Conservation (phyloP, 1,140 invertebrate genomes). For the Zaprionus inermis region DNA sequence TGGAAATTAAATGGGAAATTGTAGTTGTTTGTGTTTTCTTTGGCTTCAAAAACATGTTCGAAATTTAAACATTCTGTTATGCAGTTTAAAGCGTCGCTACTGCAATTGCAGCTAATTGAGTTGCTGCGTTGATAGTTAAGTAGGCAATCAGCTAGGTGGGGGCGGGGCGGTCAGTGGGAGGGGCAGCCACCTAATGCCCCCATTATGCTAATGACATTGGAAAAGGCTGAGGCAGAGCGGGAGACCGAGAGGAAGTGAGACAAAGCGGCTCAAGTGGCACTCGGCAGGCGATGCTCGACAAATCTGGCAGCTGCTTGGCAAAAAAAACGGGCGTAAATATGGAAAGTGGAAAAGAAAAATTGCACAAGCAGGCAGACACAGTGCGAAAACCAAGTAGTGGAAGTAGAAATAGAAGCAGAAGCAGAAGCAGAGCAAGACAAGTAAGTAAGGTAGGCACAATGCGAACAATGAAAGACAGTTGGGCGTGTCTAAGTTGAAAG, state of each 20-base stretch:
- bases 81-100: too few relatives aligned
- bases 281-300: slow-evolving; percentile 36
- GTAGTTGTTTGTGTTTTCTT: not conserved
- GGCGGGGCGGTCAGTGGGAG: not conserved
- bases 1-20: not conserved
- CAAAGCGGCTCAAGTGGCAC: slow-evolving; percentile 46
- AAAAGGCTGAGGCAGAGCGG: slow-evolving; percentile 19
- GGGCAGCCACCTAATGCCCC: slow-evolving; percentile 70
- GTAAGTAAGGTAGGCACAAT: slow-evolving; percentile 28
- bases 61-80: too few relatives aligned
- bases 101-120: slow-evolving; percentile 76
- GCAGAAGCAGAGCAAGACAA: slow-evolving; percentile 21
- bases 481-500: slow-evolving; percentile 72
- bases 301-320: slow-evolving; percentile 34
- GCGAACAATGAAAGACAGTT: slow-evolving; percentile 60
- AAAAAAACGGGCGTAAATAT: slow-evolving; percentile 60
- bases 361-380: slow-evolving; percentile 42
- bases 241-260: not conserved
- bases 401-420: not conserved
- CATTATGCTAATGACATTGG: slow-evolving; percentile 80
- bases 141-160: slow-evolving; percentile 61
- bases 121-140: slow-evolving; percentile 60
- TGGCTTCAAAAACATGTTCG: too few relatives aligned
- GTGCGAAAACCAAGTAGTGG: slow-evolving; percentile 4
- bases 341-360: slow-evolving; percentile 36